These are phyloP conservation scores for Saimiri boliviensis DNA, from an alignment of 2,113 vertebrate genomes.

Conservation along the genomic window DNA sequence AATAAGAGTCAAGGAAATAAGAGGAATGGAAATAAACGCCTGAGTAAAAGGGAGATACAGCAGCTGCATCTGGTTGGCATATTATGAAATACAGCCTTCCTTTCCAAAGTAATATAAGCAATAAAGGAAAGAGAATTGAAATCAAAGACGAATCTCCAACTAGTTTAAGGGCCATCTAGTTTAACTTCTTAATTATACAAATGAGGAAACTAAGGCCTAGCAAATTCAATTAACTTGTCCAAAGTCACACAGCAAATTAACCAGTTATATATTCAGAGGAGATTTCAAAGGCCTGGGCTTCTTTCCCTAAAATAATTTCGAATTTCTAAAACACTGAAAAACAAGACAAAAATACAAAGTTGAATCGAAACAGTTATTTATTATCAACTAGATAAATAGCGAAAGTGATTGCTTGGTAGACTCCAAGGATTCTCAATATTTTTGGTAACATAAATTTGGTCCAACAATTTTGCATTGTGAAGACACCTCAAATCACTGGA, in stretches of 20 bases:
- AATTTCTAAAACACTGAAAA: not conserved
- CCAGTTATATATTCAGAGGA: not conserved
- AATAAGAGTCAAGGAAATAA: constrained; percentile 9
- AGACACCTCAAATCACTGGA: not conserved
- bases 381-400: not conserved
- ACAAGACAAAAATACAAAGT: not conserved
- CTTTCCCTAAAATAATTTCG: not conserved
- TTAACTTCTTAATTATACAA: not conserved
- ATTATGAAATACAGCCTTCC: not conserved
- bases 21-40: constrained; percentile 5
- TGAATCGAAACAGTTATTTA: not conserved
- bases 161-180: not conserved
- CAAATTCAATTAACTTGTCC: not conserved
- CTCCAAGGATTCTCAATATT: not conserved
- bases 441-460: not conserved
- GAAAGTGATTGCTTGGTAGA: not conserved
- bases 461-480: not conserved
- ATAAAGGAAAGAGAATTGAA: not conserved
- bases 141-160: not conserved
- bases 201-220: not conserved
- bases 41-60: not conserved
- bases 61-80: not conserved
- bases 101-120: not conserved
- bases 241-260: not conserved
- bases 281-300: not conserved